phyloP scores from a whole-genome alignment of 2,888 invertebrate species.

The Trichopoda pennipes region DNA sequence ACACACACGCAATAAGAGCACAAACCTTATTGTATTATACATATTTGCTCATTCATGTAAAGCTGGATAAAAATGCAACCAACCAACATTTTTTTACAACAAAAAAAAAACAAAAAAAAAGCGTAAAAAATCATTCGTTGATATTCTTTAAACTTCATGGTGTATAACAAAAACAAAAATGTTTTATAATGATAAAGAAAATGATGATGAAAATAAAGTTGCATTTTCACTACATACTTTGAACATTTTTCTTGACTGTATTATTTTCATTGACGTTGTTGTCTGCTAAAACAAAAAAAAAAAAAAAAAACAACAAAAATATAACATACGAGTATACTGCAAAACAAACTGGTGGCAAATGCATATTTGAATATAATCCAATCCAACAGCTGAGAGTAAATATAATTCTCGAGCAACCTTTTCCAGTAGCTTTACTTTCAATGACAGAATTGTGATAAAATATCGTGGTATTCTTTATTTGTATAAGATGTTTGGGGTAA shows the following conservation, averaged over 20 bases:
- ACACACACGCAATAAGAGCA: neutral
- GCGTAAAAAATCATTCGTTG: neutral
- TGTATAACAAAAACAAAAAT: neutral
- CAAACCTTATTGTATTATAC: constrained; percentile 10
- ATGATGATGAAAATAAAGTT: constrained; percentile 7
- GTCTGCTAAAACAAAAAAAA: constrained; percentile 20
- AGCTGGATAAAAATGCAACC: constrained; percentile 37
- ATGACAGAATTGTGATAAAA: constrained; percentile 50
- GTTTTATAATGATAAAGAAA: neutral
- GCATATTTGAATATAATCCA: constrained; percentile 11
- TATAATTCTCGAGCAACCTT: neutral
- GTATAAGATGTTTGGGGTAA: constrained; percentile 7
- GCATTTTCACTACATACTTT: constrained; percentile 12
- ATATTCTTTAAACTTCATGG: neutral
- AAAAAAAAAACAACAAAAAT: too few relatives aligned
- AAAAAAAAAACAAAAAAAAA: neutral
- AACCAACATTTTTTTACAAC: constrained; percentile 22
- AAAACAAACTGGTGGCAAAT: constrained; percentile 4
- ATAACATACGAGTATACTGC: neutral
- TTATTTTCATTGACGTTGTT: neutral
- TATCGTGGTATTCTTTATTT: constrained; percentile 26
- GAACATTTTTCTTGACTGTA: constrained; percentile 14
- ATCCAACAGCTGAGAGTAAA: constrained; percentile 20
- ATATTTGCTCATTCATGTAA: neutral
- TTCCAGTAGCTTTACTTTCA: constrained; percentile 6